Evolutionary conservation across 2,797 vertebrate genomes (phyloP).

Genomic region (Buceros bicornis): DNA sequence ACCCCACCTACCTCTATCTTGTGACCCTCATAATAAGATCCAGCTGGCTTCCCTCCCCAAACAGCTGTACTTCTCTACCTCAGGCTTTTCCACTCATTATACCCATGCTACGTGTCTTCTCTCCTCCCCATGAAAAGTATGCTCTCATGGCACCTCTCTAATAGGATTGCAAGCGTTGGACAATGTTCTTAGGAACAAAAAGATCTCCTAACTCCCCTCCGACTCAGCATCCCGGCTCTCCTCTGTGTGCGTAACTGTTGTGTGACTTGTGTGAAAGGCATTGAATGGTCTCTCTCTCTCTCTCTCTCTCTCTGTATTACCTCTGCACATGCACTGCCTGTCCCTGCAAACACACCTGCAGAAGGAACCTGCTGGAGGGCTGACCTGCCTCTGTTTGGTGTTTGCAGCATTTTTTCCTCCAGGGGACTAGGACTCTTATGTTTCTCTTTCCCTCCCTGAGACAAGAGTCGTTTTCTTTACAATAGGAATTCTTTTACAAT

Average conservation of each 20-base stretch:
- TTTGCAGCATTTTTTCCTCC: neutral
- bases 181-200: neutral
- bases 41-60: neutral
- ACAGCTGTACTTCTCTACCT: neutral
- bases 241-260: neutral
- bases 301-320: neutral
- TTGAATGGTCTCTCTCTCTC: neutral
- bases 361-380: neutral
- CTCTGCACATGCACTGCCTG: neutral
- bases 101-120: neutral
- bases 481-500: neutral
- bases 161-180: neutral
- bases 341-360: neutral
- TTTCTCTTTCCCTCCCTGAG: neutral
- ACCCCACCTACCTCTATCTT: neutral
- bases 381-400: neutral
- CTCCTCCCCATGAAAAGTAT: neutral
- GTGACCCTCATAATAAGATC: neutral
- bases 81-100: neutral
- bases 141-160: neutral
- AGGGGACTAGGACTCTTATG: neutral
- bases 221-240: fast-evolving
- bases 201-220: neutral
- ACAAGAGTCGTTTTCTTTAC: neutral
- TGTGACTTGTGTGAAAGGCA: neutral